Base-by-base conservation (phyloP, 2,113 vertebrate genomes). In the Abramis brama region DNA sequence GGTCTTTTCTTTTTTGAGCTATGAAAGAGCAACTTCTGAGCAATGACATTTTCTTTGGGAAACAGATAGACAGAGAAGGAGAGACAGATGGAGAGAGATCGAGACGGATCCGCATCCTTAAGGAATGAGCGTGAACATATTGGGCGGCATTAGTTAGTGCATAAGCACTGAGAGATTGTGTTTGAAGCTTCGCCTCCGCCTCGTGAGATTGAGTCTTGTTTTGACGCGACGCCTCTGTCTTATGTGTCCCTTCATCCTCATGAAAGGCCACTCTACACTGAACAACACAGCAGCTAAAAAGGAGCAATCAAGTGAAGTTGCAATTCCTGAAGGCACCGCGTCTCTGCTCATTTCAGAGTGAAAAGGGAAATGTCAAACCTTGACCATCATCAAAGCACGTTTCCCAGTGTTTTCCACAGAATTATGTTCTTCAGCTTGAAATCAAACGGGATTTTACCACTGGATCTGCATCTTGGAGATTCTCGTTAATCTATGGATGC, bases 221-320 rank as follows among this genome's bases (percentile, higher is more conserved):
- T 85, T 85, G 45, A 57, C 43, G 6, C 19, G 3, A 50, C 27
- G 21, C 21, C 8, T 7, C 33, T 50, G 45, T 23, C n/a, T 50
- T 50, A 64, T n/a, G 57, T 47, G 70, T 75, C 43, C 73, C 73
- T 75, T 75, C 43, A 75, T 75, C 43, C 73, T 50, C 73, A 52
- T 66, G 39, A 78, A 50, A 50, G 73, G 36, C 71, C 17, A 59
- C 23, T 73, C 13, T 43, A 50, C 59, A n/a, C 30, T 39, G 27
- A 78, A 85, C 75, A 85, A 52, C 59, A 78, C 43, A 25, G n/a
- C 13, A 25, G 36, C n/a, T 43, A 5, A 79, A n/a, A 12, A 77
- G 19, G 1, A 27, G 73, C 43, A 75, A 75, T 75, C 76, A n/a
- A 79, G 39, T 45, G 39, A 64, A 47, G 77, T 11, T 30, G 1